phyloP scores from a whole-genome alignment of 2,797 vertebrate species.

The Anguilla pacifica region DNA sequence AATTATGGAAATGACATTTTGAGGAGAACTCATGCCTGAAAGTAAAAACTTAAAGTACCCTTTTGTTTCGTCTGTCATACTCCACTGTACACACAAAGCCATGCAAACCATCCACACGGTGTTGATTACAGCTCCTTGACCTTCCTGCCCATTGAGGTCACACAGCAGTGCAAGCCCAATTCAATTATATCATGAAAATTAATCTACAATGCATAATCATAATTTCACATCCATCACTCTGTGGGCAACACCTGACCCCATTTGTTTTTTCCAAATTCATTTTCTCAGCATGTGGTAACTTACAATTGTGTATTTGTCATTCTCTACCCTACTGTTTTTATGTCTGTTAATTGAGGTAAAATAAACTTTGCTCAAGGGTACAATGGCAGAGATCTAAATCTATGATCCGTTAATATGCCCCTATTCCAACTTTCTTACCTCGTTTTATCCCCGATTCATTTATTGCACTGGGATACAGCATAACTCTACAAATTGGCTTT shows the following conservation, averaged over 20 bases:
- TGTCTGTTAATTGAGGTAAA: neutral
- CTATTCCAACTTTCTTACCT: neutral
- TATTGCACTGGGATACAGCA: neutral
- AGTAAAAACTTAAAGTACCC: neutral
- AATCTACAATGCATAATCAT: conserved; percentile 1
- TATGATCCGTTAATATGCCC: neutral
- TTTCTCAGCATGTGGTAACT: neutral
- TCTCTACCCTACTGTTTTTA: neutral
- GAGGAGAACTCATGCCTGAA: neutral
- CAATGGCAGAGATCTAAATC: neutral
- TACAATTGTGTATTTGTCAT: neutral
- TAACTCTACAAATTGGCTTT: neutral
- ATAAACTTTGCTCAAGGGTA: conserved; percentile 12
- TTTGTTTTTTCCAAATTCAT: neutral
- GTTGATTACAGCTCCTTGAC: neutral
- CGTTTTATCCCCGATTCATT: neutral
- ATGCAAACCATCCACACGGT: neutral
- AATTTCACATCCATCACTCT: conserved; percentile 8
- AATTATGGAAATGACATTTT: neutral
- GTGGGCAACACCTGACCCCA: neutral
- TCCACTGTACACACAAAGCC: neutral
- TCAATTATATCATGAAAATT: conserved; percentile 5
- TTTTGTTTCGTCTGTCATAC: neutral
- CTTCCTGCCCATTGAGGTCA: neutral
- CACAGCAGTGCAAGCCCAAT: neutral